Evolutionary conservation across 2,888 invertebrate genomes (phyloP), one percentile per base, ranked within the genome.

Genomic region (Oscheius myriophilus): DNA sequence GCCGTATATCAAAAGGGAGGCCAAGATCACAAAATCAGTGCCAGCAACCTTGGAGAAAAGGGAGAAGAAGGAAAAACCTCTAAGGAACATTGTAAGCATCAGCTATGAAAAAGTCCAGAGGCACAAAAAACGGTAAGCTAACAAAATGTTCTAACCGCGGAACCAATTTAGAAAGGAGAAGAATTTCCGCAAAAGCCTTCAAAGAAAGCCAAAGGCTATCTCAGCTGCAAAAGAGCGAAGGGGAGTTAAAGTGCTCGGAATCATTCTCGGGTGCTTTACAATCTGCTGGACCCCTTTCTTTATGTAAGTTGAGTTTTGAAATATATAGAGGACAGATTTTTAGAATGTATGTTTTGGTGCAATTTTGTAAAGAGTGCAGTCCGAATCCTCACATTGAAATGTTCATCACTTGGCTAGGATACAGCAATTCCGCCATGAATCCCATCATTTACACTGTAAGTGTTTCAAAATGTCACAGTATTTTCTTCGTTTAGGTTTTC

Each of bases 211-310:
- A 11, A 81, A 82, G 49, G 83, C 86, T 12, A 87, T 86, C 41
- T 86, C 86, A 1, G 86, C 86, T 0, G 86, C 86, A 26, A 86
- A 86, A 58, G 86, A 86, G 64, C 55, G 85, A 21, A 70, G 86
- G 41, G 86, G 86, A 18, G 86, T 86, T 9, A 76, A 80, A 68
- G 77, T 86, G n/a, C 72, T 86, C 41, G 86, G 86, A 21, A 86
- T 86, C 53, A 87, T 86, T 70, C 72, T 86, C 7, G 86, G 86
- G 41, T 86, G 86, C 62, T 86, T 86, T 66, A 86, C 86, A 7
- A 71, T 86, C 23, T 86, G 86, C 57, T 86, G 86, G 86, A 82
- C 85, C 6, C 86, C 86, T 0, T 86, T 86, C 64, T 86, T 86
- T 68, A 76, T 85, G 83, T 82, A 54, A 68, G 76, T 26, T 4